Evolutionary conservation across 1,140 invertebrate species (phyloP).

Genomic region (Paraescarpia echinospica): DNA sequence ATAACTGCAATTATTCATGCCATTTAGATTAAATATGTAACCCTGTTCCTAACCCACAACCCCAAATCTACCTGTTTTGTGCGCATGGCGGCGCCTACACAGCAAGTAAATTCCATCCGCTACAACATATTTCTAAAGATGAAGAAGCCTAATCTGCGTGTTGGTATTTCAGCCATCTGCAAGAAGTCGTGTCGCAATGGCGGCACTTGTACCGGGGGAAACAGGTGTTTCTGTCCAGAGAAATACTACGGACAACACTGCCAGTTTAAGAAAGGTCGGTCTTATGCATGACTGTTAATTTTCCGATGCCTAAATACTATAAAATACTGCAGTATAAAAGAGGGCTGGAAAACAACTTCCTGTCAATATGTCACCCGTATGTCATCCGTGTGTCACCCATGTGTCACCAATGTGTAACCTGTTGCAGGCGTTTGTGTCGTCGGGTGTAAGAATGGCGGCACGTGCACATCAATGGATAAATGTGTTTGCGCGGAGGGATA

Average conservation of each 20-base stretch:
- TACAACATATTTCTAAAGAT: no score
- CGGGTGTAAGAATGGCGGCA: conserved; percentile 27
- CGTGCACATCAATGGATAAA: conserved; percentile 17
- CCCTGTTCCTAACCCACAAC: no score
- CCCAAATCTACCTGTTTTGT: no score
- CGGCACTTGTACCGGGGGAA: conserved; percentile 14
- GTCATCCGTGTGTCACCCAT: background rate
- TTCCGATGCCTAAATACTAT: background rate
- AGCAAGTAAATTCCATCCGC: no score
- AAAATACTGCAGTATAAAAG: background rate
- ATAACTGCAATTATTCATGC: no score
- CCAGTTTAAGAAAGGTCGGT: background rate
- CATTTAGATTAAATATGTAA: no score
- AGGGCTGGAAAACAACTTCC: background rate
- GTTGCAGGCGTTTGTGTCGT: conserved; percentile 19
- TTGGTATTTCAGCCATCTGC: background rate
- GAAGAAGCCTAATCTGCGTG: no score
- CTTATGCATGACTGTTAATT: background rate
- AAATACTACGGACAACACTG: conserved; percentile 21
- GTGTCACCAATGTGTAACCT: background rate
- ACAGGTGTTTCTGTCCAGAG: conserved; percentile 17
- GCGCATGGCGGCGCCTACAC: no score
- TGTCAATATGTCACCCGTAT: background rate
- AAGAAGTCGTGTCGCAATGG: conserved; percentile 22
- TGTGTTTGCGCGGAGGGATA: conserved; percentile 26